Evolutionary conservation across 2,113 vertebrate genomes (phyloP), one percentile per base, ranked within the genome.

Genomic region (Antennarius striatus): DNA sequence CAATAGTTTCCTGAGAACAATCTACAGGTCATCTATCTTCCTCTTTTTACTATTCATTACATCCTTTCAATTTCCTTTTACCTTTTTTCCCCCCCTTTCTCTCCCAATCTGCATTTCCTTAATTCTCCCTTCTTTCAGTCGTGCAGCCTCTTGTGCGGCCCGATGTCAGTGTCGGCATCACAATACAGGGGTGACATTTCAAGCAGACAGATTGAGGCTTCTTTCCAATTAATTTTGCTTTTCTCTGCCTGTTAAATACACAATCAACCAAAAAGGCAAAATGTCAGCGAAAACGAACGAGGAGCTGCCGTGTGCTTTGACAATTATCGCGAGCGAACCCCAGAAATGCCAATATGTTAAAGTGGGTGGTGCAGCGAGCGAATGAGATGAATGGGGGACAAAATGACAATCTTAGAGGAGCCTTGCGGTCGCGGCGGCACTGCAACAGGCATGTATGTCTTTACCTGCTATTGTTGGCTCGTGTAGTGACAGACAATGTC

Each of bases 281-380:
- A 93, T 93, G 92, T 93, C 91, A 93, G 75, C 46, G 85, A 88
- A 88, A 91, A 91, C 88, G 90, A 93, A 91, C 78, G 85, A 92
- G 88, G 77, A 83, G 80, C 72, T 47, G 63, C 85, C 82, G 66
- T 66, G 79, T 77, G 86, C 86, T 82, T 82, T 91, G 91, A 92
- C 91, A 92, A 91, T 92, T 92, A 92, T 85, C 64, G 43, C 83
- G 68, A 89, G 84, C 87, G 79, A 22, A 1, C 87, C 85, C 90
- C 88, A 88, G 80, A 92, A 91, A 93, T 91, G 90, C 89, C 91
- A 91, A 91, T 91, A 92, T 86, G 87, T 84, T 91, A 90, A 89
- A 89, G 80, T 78, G 71, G 79, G 73, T 68, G 78, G 74, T 77
- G 84, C 76, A 56, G 78, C 47, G 72, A 79, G 79, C 47, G 72